Percentiles rank a stretch among this genome's conserved stretches.
phyloP scores from a whole-genome alignment of 2,113 vertebrate species.

The Lutjanus erythropterus region DNA sequence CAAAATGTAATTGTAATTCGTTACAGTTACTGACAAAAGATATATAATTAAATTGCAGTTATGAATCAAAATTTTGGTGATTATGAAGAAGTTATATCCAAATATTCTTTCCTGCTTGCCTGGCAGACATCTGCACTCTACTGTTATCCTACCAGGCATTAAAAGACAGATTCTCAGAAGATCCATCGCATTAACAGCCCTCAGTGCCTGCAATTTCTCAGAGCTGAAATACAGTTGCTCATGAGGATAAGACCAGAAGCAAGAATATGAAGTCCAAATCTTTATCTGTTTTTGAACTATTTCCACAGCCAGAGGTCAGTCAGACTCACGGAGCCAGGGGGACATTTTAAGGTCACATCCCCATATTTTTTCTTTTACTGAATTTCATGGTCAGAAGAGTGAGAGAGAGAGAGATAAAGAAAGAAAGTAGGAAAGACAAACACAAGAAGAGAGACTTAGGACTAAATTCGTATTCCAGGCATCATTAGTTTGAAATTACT shows the following conservation, averaged over 20 bases:
- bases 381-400: not conserved
- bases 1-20: too few species aligned
- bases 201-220: slow-evolving; percentile 27
- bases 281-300: slow-evolving; percentile 19
- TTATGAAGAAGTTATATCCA: too few species aligned
- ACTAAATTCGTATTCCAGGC: slow-evolving; percentile 59
- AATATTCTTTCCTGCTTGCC: too few species aligned
- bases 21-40: too few species aligned
- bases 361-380: not conserved
- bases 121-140: too few species aligned
- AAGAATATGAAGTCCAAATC: slow-evolving; percentile 1
- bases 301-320: slow-evolving; percentile 24
- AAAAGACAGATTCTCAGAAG: slow-evolving; percentile 8
- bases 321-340: not conserved
- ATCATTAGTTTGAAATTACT: slow-evolving; percentile 70
- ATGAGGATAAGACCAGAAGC: not conserved
- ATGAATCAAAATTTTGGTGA: too few species aligned
- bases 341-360: slow-evolving; percentile 9
- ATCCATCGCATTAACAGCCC: slow-evolving; percentile 9
- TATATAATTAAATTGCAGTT: too few species aligned
- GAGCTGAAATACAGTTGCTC: slow-evolving; percentile 5
- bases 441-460: slow-evolving; percentile 17
- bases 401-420: not conserved
- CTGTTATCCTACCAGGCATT: too few species aligned
- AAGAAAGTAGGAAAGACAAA: slow-evolving; percentile 10